Percentiles rank a stretch among this genome's conserved stretches.
These are phyloP conservation scores for Sphinx pinastri DNA, from an alignment of 2,888 invertebrate genomes.

Conservation along the genomic window DNA sequence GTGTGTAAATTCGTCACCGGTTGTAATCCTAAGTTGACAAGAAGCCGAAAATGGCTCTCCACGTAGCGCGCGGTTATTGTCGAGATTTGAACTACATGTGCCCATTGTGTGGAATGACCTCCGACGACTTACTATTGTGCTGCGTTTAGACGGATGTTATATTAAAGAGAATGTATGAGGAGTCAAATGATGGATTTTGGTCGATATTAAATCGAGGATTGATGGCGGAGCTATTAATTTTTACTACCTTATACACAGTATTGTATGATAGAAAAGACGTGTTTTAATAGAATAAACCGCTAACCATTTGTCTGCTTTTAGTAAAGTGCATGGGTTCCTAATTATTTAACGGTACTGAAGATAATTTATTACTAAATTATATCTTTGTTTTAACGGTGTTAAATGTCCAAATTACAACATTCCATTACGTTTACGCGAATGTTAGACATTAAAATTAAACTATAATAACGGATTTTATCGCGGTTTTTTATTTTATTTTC, in stretches of 20 bases:
- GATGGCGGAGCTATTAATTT: not conserved
- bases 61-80: conserved; percentile 56
- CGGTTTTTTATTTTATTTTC: no score
- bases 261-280: not conserved
- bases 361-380: no score
- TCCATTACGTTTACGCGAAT: no score
- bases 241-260: not conserved
- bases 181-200: no score
- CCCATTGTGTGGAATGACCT: conserved; percentile 56
- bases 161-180: not conserved
- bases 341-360: no score
- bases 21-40: conserved; percentile 33
- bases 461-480: no score
- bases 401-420: no score
- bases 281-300: no score
- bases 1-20: conserved; percentile 27
- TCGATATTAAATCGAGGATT: not conserved
- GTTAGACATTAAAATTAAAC: no score
- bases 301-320: no score
- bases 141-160: conserved; percentile 22
- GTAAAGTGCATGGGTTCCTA: no score
- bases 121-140: conserved; percentile 27
- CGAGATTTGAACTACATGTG: conserved; percentile 55
- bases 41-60: conserved; percentile 52
- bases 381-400: no score